Evolutionary conservation across 1,140 invertebrate genomes (phyloP), one percentile per base, ranked within the genome.

Genomic region (Musca domestica): DNA sequence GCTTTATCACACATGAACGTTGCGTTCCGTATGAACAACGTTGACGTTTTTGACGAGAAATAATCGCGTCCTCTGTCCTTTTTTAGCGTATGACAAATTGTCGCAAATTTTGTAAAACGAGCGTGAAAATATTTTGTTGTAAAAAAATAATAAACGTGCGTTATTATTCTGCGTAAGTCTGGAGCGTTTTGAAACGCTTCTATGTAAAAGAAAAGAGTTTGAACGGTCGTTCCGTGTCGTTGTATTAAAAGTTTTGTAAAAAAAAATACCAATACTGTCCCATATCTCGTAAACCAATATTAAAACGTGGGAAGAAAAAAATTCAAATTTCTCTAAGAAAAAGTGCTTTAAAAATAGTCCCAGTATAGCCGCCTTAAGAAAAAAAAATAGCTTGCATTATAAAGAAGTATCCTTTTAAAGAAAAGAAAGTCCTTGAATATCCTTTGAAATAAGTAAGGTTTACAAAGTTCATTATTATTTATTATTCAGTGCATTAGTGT

Each of bases 41-140:
- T 41, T 41, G 34, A 41, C 10, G 34, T 56, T 56, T 51, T 61
- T 61, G 56, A 61, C 23, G 27, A 56, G 34, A 56, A 25, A 34
- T 10, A 61, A 61, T 19, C 56, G 34, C 27, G 52, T 56, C 15
- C 2, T 27, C 17, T 51, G 48, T 51, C 48, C 20, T 3, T 48
- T 48, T 19, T 54, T 23, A 23, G 51, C 51, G 54, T 30, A 30
- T 4, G 9, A 30, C 3, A 30, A 4, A 30, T 9, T 41, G n/a
- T 41, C 34, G 34, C 34, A 41, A 41, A 41, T 7, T 41, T 41
- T 41, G 27, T n/a, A n/a, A n/a, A n/a, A 30, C 34, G 34, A 41
- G 34, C 34, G 34, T 41, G 34, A 41, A 34, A 61, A 61, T 6
- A 51, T 51, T 19, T 12, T 46, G 10, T 15, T 46, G 27, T 0